Conservation (phyloP, 1,140 invertebrate genomes). For the Cardiocondyla obscurior region DNA sequence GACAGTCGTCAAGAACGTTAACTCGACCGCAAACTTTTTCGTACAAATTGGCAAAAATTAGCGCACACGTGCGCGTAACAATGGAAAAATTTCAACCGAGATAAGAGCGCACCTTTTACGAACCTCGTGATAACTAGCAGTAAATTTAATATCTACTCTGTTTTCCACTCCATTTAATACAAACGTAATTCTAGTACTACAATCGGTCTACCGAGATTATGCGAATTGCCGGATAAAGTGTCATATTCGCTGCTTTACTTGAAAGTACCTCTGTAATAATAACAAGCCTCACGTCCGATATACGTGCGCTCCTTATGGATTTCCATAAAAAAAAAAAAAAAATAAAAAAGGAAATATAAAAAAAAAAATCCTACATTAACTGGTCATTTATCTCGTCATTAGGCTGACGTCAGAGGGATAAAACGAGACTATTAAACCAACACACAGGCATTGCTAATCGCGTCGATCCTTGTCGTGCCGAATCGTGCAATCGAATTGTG, state of each 20-base stretch:
- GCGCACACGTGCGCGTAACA: no score
- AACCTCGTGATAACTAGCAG: neutral
- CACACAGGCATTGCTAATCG: neutral
- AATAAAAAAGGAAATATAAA: neutral
- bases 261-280: neutral
- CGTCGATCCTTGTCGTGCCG: neutral
- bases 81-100: neutral
- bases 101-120: neutral
- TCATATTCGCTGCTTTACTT: neutral
- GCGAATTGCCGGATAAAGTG: neutral
- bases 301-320: neutral
- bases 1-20: neutral
- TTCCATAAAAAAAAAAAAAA: neutral
- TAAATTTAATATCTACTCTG: neutral
- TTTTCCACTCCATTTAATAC: conserved; percentile 17
- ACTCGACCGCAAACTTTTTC: neutral
- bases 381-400: conserved; percentile 33
- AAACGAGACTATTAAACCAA: conserved; percentile 40
- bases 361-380: neutral
- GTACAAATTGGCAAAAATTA: neutral
- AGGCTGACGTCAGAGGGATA: conserved; percentile 10
- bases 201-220: conserved; percentile 12
- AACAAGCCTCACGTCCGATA: neutral
- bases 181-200: neutral
- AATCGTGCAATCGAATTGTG: conserved; percentile 43